phyloP scores from a whole-genome alignment of 2,888 invertebrate species.

The Sthenelais limicola region DNA sequence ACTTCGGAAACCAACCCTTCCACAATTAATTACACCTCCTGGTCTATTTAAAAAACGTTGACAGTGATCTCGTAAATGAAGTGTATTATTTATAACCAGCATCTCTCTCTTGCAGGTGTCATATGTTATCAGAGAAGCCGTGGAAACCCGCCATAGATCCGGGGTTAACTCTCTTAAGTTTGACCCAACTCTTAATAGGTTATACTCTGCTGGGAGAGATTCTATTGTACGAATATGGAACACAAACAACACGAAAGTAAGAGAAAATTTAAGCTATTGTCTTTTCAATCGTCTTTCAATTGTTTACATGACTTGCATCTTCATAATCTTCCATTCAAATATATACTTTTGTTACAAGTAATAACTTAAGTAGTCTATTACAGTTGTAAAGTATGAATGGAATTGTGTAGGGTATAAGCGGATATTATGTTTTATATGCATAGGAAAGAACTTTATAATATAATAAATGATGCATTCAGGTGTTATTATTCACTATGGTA shows the following conservation, averaged over 20 bases:
- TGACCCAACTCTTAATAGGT: constrained; percentile 87
- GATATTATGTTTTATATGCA: no score
- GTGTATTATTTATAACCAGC: neutral
- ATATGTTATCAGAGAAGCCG: constrained; percentile 97
- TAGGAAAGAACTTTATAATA: no score
- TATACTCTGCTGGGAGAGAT: constrained; percentile 97
- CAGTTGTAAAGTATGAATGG: no score
- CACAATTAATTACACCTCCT: no score
- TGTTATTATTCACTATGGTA: no score
- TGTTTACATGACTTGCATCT: neutral
- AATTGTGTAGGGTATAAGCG: no score
- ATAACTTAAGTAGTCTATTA: neutral
- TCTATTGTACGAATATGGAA: constrained; percentile 90
- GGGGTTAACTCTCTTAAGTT: constrained; percentile 96
- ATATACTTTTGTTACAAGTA: neutral
- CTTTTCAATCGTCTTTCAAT: neutral
- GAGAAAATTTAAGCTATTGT: neutral
- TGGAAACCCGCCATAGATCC: constrained; percentile 93
- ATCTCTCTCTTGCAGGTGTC: constrained; percentile 82
- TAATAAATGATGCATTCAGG: no score
- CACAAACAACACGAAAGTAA: constrained; percentile 73
- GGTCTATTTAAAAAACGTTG: neutral
- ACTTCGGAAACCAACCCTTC: no score
- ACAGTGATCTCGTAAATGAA: neutral
- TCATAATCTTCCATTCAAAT: neutral